These are phyloP conservation scores for Cydia strobilella DNA, from an alignment of 1,140 invertebrate species.

Conservation along the genomic window DNA sequence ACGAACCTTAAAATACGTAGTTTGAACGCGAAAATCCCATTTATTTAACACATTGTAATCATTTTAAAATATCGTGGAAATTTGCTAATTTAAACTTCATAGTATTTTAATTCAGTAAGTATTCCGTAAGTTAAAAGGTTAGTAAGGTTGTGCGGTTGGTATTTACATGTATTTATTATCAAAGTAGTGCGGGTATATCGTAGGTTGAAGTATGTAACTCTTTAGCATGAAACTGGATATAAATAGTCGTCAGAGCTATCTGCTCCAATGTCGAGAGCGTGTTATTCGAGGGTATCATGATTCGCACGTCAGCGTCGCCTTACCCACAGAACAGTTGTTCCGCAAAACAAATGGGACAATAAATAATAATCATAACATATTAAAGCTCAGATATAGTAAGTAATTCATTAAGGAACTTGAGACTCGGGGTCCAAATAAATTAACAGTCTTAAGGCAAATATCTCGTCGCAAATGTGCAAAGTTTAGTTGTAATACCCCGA, in stretches of 20 bases:
- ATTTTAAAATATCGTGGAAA: too few species aligned
- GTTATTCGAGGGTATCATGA: constrained; percentile 38
- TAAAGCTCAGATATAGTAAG: constrained; percentile 33
- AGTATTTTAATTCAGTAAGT: too few species aligned
- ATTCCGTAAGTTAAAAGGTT: too few species aligned
- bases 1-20: too few species aligned
- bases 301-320: constrained; percentile 30
- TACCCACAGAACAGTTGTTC: constrained; percentile 28
- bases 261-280: constrained; percentile 37
- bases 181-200: too few species aligned
- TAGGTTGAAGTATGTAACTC: neutral
- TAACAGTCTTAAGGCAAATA: constrained; percentile 27
- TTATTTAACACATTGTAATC: too few species aligned
- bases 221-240: constrained; percentile 20
- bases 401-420: constrained; percentile 41
- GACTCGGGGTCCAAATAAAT: constrained; percentile 33
- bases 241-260: constrained; percentile 36
- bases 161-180: too few species aligned
- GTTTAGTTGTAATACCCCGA: constrained; percentile 48
- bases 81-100: too few species aligned
- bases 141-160: too few species aligned
- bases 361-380: constrained; percentile 41
- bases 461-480: constrained; percentile 13
- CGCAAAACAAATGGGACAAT: constrained; percentile 36
- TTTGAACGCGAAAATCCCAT: too few species aligned